These are phyloP conservation scores for Tor tambroides DNA, from an alignment of 2,113 vertebrate genomes.

Conservation along the genomic window DNA sequence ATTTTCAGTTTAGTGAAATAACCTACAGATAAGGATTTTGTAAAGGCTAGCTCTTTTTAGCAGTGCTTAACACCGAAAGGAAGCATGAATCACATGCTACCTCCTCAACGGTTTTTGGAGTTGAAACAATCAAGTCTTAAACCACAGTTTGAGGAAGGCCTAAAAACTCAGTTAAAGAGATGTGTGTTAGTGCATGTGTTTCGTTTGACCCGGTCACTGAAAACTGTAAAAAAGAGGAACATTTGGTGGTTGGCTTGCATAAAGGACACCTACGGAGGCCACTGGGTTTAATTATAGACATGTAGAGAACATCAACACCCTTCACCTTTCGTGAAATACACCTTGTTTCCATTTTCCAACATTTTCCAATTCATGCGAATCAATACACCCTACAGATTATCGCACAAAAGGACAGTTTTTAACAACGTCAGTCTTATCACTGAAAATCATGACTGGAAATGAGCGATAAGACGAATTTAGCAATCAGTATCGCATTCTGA, in stretches of 20 bases:
- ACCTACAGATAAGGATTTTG: neutral
- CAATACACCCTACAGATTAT: neutral
- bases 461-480: neutral
- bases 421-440: neutral
- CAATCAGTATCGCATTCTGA: neutral
- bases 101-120: neutral
- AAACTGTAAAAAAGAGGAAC: neutral
- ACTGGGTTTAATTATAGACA: slow-evolving; percentile 4
- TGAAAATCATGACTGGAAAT: neutral
- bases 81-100: neutral
- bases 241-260: neutral
- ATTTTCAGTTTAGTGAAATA: neutral
- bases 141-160: neutral
- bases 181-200: neutral
- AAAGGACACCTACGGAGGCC: neutral
- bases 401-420: neutral
- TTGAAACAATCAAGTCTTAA: neutral
- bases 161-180: neutral
- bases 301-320: neutral
- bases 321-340: neutral
- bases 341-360: neutral
- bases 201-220: neutral
- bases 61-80: neutral
- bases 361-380: neutral
- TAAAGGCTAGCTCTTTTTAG: neutral